Conservation (phyloP, 2,888 invertebrate species). For the Agrotis exclamationis region DNA sequence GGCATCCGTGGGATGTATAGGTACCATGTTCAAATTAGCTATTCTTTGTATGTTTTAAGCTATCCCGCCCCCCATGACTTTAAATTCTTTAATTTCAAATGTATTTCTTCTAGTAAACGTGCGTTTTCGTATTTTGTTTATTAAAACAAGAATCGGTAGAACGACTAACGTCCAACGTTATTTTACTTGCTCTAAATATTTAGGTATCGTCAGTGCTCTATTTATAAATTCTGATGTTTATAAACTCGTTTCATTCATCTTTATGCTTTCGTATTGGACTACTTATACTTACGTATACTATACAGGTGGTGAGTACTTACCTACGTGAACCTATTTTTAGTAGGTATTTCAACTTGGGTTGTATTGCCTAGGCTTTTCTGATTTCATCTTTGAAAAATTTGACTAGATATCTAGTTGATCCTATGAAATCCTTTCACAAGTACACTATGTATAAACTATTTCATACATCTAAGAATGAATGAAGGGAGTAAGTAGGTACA, state of each 20-base stretch:
- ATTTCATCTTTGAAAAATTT: constrained; percentile 8
- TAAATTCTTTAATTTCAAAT: constrained; percentile 21
- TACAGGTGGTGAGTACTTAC: constrained; percentile 5
- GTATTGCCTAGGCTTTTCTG: not conserved
- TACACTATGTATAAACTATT: no score
- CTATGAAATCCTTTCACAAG: no score
- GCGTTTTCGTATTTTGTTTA: constrained; percentile 23
- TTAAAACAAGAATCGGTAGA: constrained; percentile 17
- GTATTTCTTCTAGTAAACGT: constrained; percentile 14
- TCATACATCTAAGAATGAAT: not conserved
- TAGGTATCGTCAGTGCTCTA: constrained; percentile 48
- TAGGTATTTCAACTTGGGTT: constrained; percentile 19
- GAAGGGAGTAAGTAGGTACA: no score
- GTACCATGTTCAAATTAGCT: constrained; percentile 30
- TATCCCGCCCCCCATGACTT: constrained; percentile 24
- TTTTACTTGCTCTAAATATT: constrained; percentile 57
- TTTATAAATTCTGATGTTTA: constrained; percentile 60
- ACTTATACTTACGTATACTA: constrained; percentile 21
- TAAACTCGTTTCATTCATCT: constrained; percentile 63
- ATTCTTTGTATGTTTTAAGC: constrained; percentile 18
- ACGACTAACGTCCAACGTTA: constrained; percentile 29
- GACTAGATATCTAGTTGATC: not conserved
- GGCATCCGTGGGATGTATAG: constrained; percentile 34
- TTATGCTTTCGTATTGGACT: constrained; percentile 46
- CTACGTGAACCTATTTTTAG: constrained; percentile 8